Evolutionary conservation across 35 echinoderm and acorn worm genomes (phyloP), one percentile per base, ranked within the genome.

Genomic region (Anneissia japonica): DNA sequence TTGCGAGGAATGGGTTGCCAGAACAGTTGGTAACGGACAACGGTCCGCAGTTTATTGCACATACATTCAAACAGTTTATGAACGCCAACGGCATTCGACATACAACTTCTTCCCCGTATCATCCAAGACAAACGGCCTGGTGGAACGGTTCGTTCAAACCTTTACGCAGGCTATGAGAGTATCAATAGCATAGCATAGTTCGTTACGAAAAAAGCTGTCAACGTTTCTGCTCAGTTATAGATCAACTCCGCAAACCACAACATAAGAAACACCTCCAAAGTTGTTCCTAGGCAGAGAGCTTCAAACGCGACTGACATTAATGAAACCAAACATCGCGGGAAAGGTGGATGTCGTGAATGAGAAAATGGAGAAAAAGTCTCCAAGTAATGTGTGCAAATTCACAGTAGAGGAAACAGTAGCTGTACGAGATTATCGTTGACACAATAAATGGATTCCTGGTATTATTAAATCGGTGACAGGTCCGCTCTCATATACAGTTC

Each of bases 111-210:
- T 31, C 83, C 12, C 72, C 83, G 17, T 73, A 85, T 34, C 83
- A 85, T 35, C 83, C 83, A 72, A 78, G 1, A 82, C 84, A 19
- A 91, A 84, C 46, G 88, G 92, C 32, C 39, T 86, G 2, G 74
- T 72, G 10, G 87, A 89, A 76, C 28, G 87, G 51, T 82, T 75
- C 75, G 87, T 89, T 12, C 46, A 89, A 76, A 90, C 90, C 0
- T 35, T 91, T 9, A 91, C 86, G 46, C 0, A 79, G 35, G 56
- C 81, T 31, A 87, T n/a, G 30, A 37, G 16, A 37, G 74, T 4
- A 1, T 84, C 2, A 79, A 37, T 30, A 80, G 39, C 46, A 88
- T 88, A 78, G 29, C 38, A 17, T 46, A 34, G 14, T 77, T 31
- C n/a, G 32, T 40, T 3, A 31, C 82, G 37, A 4, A 81, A 17